Conservation (phyloP, 2,888 invertebrate species). For the Camptogramma bilineatum region DNA sequence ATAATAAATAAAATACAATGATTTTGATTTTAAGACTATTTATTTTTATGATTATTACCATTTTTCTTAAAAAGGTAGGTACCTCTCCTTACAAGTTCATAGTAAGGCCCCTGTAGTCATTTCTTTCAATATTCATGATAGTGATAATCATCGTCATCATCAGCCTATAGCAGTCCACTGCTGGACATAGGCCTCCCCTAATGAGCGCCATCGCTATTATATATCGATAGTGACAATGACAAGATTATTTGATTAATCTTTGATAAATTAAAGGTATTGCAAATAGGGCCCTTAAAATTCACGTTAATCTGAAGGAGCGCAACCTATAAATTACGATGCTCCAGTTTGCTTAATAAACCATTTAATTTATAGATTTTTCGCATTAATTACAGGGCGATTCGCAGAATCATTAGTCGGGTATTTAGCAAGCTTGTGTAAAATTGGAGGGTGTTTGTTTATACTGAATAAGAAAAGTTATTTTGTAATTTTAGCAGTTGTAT, state of each 20-base stretch:
- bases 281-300: constrained; percentile 19
- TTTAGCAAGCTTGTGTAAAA: constrained; percentile 10
- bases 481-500: not conserved
- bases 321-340: constrained; percentile 29
- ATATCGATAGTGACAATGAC: not conserved
- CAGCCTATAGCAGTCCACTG: too few species aligned
- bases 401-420: constrained; percentile 26
- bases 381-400: constrained; percentile 28
- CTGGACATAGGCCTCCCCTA: too few species aligned
- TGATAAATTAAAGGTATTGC: not conserved
- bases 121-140: too few species aligned
- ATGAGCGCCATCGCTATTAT: too few species aligned
- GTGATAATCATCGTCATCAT: too few species aligned
- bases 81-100: too few species aligned
- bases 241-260: not conserved
- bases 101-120: too few species aligned
- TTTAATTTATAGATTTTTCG: constrained; percentile 35
- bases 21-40: too few species aligned
- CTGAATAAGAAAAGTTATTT: not conserved
- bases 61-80: too few species aligned
- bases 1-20: too few species aligned
- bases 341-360: constrained; percentile 28
- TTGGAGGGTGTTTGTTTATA: constrained; percentile 2
- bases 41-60: too few species aligned
- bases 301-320: constrained; percentile 32